Evolutionary conservation across 2,113 vertebrate species (phyloP), one percentile per base, ranked within the genome.

Genomic region (Chaetodon trifascialis): DNA sequence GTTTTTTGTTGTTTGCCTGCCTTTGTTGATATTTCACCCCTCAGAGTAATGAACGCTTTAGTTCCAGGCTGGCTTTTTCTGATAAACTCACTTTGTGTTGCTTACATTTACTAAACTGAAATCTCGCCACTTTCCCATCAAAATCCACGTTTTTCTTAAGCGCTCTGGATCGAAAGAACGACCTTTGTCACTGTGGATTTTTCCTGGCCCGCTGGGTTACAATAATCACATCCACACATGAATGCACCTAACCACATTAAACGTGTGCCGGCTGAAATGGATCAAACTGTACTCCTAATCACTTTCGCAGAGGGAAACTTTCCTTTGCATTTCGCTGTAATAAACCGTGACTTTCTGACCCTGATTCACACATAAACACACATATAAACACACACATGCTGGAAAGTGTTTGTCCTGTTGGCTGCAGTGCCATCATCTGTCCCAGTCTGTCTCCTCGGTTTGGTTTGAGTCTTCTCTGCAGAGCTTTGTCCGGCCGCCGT

Each of bases 391-490:
- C 71, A 52, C 55, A 72, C 44, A 65, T 25, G 70, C 51, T 63
- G 56, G 12, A 30, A 23, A 51, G 23, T 79, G 73, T 88, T 38
- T 82, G 84, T 87, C 55, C 80, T 70, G 68, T 89, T 86, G 54
- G 66, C 63, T 72, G 67, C 46, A 67, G 68, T 76, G 68, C 40
- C 2, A 58, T 86, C 85, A 36, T 90, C 76, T 90, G 86, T 94
- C 83, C 65, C 47, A 47, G 70, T 88, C 63, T 88, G 89, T 92
- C 73, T 90, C 77, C 34, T 70, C 55, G 72, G 89, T 88, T 76
- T 88, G 66, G 73, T 83, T 79, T 89, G 77, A 63, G 68, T 80
- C 66, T 78, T 55, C 64, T 75, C 63, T 73, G 11, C 62, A 16
- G 30, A 30, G 58, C 55, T 74, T 56, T 56, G 63, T 86, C 21